Base-by-base conservation (phyloP, 2,113 vertebrate genomes). In the Solea solea region DNA sequence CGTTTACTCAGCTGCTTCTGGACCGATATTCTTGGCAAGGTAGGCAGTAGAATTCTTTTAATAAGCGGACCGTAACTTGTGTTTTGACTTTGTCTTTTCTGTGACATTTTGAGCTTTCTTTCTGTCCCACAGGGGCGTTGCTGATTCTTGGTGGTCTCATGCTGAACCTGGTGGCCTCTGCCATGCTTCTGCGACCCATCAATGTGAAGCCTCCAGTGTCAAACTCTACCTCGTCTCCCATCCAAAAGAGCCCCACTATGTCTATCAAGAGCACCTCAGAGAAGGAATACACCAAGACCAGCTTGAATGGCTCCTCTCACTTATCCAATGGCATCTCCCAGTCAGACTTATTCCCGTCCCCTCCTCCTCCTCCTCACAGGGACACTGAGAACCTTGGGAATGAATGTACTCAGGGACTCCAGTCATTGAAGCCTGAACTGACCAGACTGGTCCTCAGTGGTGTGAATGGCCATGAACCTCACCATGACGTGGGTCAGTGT, bases 21-120 rank as follows among this genome's bases (percentile, higher is more conserved):
- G 94, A 97, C 55, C 41, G 59, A 2, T 98, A 98, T 3, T 93
- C 93, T 46, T 98, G 96, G 97, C 94, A 94, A 93, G 96, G 97
- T 99, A 86, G 86, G 92, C 13, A 0, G 8, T 0, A 34, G 1
- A 15, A 27, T 48, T 16, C 0, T 65, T 10, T 57, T 1, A 13
- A 50, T 45, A 5, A 52, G 27, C 45, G 53, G 40, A 5, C 2
- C 25, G 45, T 34, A 34, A n/a, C 14, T 41, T 55, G 13, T 55
- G 11, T 25, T 16, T 54, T 48, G 2, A 9, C n/a, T 49, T 16
- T 48, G 1, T 40, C 34, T 25, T 64, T 44, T 41, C 21, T 50
- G 11, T 45, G 9, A 12, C 21, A 57, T 46, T 59, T 71, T 51
- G 34, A 12, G 16, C 44, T 63, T 1, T 76, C 5, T 52, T 45